Conservation (phyloP, 2,113 vertebrate genomes). For the Lophochroa leadbeateri region DNA sequence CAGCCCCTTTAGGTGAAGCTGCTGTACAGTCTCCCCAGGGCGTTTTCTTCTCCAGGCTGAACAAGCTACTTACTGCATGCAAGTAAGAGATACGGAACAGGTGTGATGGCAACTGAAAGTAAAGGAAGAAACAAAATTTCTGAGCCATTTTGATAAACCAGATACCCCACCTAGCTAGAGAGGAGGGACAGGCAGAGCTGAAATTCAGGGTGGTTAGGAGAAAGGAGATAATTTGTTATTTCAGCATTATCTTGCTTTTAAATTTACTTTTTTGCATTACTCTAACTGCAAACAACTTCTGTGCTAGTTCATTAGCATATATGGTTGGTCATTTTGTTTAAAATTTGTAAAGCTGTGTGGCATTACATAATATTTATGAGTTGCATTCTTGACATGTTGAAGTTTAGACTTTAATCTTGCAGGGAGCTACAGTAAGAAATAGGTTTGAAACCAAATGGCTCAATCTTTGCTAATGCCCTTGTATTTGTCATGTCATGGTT, state of each 20-base stretch:
- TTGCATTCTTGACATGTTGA: not conserved
- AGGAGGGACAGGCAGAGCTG: not conserved
- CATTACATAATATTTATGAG: fast-evolving
- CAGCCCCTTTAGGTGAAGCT: not conserved
- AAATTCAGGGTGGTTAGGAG: not conserved
- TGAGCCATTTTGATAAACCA: not conserved
- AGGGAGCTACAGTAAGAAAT: not conserved
- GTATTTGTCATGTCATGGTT: not conserved
- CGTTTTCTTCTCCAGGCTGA: not conserved
- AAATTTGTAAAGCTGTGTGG: not conserved
- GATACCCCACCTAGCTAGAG: not conserved
- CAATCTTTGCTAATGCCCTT: not conserved
- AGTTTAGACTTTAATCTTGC: not conserved
- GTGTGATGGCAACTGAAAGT: not conserved
- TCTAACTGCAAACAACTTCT: not conserved
- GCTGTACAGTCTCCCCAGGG: not conserved
- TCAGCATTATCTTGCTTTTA: not conserved
- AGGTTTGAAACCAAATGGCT: not conserved
- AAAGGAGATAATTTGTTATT: not conserved
- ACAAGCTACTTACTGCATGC: not conserved
- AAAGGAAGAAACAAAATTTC: not conserved
- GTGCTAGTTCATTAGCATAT: not conserved
- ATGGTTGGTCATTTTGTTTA: not conserved
- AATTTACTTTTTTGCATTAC: not conserved
- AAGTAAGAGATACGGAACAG: not conserved